phyloP scores from a whole-genome alignment of 2,888 invertebrate species.

The Ophonus ardosiacus region DNA sequence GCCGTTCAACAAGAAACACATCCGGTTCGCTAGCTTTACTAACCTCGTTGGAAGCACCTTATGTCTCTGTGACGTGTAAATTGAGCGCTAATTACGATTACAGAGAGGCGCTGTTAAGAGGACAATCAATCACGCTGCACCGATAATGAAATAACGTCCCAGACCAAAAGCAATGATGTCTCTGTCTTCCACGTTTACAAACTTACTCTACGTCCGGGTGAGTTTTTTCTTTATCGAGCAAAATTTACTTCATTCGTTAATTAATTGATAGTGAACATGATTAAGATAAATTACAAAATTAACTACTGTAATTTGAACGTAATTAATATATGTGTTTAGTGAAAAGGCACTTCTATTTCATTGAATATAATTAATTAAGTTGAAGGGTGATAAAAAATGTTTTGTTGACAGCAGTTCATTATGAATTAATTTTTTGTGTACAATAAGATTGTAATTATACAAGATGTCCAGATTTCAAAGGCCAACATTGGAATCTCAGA shows the following conservation, averaged over 20 bases:
- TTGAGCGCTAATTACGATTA: conserved; percentile 43
- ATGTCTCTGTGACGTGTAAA: conserved; percentile 36
- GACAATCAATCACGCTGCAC: conserved; percentile 50
- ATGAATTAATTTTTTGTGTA: too few relatives aligned
- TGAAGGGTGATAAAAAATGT: too few relatives aligned
- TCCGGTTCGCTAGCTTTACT: too few relatives aligned
- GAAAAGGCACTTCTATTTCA: too few relatives aligned
- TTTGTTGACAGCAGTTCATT: too few relatives aligned
- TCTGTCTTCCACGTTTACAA: background rate
- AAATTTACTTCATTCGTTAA: background rate
- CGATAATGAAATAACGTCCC: conserved; percentile 38
- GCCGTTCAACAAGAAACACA: too few relatives aligned
- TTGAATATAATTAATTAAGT: too few relatives aligned
- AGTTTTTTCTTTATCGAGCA: background rate
- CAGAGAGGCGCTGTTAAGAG: conserved; percentile 13
- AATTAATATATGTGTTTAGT: background rate
- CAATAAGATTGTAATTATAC: too few relatives aligned
- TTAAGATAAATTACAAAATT: background rate
- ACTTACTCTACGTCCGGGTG: background rate
- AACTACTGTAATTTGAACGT: background rate
- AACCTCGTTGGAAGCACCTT: too few relatives aligned
- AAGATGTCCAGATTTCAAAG: too few relatives aligned
- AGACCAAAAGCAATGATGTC: background rate
- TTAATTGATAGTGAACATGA: background rate
- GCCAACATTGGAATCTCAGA: too few relatives aligned